Base-by-base conservation (phyloP, 2,888 invertebrate genomes). In the Leucania comma region DNA sequence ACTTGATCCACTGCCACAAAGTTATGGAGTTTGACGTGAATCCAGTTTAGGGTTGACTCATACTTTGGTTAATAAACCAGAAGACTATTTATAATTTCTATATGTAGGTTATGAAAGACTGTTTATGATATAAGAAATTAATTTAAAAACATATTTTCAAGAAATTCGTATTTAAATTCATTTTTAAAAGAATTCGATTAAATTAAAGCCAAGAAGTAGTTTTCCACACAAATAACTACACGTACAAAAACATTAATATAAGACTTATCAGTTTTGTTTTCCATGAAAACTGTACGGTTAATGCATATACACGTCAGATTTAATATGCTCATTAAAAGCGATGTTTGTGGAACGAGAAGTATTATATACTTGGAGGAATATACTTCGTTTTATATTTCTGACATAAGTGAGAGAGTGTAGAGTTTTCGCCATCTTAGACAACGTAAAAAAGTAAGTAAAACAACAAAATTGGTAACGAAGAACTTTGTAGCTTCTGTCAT, bases 261-360 rank as follows among this genome's bases (percentile, higher is more conserved):
- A 14, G 72, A 75, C 64, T 79, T 79, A 79, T 79, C 75, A 79
- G 62, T 53, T 58, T 72, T 59, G 56, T 72, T 72, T 66, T 72
- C 67, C 62, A 24, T 9, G 72, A 65, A 72, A 79, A 72, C 62
- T 75, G 32, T 66, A 68, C 79, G 75, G 75, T 68, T 79, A 46
- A 53, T 79, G 75, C 62, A 42, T 10, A 38, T 17, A 79, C 79
- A 79, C 48, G 79, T 63, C 20, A 56, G 51, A 68, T 75, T 75
- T 79, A 79, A 79, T 75, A 35, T 46, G 59, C 57, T 79, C 56
- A 79, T 79, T 79, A 79, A 75, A 79, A 72, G 56, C 20, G 68
- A 65, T 79, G 78, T 79, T 75, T 57, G 58, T 56, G 22, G 65
- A 53, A 62, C 54, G 64, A 79, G 68, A 67, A 70, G 24, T 78